Percentiles rank a stretch among this genome's conserved stretches.
These are phyloP conservation scores for Rotaria socialis DNA, from an alignment of 2,888 invertebrate genomes.

Conservation along the genomic window DNA sequence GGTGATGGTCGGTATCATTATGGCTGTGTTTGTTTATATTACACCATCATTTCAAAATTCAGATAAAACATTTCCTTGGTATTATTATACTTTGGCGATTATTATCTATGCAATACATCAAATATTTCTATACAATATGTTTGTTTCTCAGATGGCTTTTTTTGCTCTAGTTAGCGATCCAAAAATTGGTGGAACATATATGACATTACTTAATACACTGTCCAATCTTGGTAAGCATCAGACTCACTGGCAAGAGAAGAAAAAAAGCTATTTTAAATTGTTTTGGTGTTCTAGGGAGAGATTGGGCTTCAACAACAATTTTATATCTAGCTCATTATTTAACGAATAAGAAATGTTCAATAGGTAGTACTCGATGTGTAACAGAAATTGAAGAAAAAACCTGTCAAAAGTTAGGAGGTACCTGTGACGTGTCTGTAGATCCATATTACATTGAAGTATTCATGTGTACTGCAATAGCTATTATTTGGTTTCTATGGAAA, in stretches of 20 bases:
- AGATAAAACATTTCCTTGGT: constrained; percentile 24
- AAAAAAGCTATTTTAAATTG: neutral
- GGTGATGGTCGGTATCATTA: constrained; percentile 76
- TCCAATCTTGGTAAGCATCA: constrained; percentile 73
- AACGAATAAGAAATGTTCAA: constrained; percentile 22
- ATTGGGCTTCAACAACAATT: constrained; percentile 38
- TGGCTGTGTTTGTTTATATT: constrained; percentile 75
- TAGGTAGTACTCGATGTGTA: constrained; percentile 24
- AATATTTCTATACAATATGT: constrained; percentile 79
- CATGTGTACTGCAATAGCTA: constrained; percentile 14
- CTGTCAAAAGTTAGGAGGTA: constrained; percentile 28
- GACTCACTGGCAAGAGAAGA: neutral
- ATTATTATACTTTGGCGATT: constrained; percentile 18
- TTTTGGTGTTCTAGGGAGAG: neutral
- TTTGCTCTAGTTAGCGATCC: constrained; percentile 91
- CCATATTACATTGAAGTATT: constrained; percentile 33
- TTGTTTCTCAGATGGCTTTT: constrained; percentile 93
- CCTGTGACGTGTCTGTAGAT: constrained; percentile 28
- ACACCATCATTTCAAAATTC: constrained; percentile 65
- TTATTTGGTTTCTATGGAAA: constrained; percentile 39
- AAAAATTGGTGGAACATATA: constrained; percentile 92
- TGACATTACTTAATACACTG: constrained; percentile 93
- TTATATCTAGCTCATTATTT: constrained; percentile 38
- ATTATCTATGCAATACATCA: constrained; percentile 6
- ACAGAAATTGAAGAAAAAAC: neutral